These are phyloP conservation scores for Agelastica alni DNA, from an alignment of 2,888 invertebrate genomes.

Conservation along the genomic window DNA sequence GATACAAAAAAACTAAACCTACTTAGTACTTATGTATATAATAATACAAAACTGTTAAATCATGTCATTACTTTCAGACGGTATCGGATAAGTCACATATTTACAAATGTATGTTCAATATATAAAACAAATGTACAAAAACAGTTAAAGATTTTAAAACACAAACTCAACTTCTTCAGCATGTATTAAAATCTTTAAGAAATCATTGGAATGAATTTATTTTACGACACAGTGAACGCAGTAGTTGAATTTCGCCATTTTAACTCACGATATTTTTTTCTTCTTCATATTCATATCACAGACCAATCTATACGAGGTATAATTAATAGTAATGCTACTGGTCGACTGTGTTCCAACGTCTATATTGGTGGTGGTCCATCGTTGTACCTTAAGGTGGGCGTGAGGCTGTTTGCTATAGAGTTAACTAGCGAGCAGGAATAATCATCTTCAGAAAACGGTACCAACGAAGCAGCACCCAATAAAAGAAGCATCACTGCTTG, in stretches of 20 bases:
- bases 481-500: slow-evolving; percentile 92
- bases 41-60: slow-evolving; percentile 18
- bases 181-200: slow-evolving; percentile 30
- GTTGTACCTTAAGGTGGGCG: slow-evolving; percentile 87
- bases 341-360: slow-evolving; percentile 28
- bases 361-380: slow-evolving; percentile 93
- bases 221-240: neutral
- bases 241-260: no score
- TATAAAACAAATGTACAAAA: slow-evolving; percentile 26
- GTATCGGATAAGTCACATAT: slow-evolving; percentile 36
- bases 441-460: slow-evolving; percentile 86
- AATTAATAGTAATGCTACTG: slow-evolving; percentile 24
- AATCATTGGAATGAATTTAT: slow-evolving; percentile 35
- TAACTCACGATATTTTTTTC: no score
- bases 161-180: slow-evolving; percentile 15
- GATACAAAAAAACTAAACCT: slow-evolving; percentile 28
- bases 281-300: no score
- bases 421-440: slow-evolving; percentile 85
- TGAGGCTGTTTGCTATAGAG: slow-evolving; percentile 79
- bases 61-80: slow-evolving; percentile 17
- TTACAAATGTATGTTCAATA: slow-evolving; percentile 33
- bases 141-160: slow-evolving; percentile 31
- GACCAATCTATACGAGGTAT: neutral
- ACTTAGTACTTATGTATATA: slow-evolving; percentile 27
- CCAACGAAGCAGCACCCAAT: slow-evolving; percentile 89